Evolutionary conservation across 2,113 vertebrate genomes (phyloP).

Genomic region (Psilopsiagon aurifrons): DNA sequence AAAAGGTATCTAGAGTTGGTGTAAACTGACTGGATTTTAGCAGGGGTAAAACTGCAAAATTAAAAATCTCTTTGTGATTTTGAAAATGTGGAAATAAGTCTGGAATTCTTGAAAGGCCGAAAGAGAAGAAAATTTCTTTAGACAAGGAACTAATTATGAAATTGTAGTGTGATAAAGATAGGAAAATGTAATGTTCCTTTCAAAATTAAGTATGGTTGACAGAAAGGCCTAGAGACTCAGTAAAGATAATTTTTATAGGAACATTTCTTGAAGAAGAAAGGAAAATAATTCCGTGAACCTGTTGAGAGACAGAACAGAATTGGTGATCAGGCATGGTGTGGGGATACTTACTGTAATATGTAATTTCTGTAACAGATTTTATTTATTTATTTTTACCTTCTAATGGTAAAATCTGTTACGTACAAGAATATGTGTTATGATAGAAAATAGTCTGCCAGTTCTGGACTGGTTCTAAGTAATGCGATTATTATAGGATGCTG

Average conservation of each 20-base stretch:
- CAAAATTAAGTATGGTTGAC: background rate
- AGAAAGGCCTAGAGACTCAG: background rate
- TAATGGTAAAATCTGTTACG: background rate
- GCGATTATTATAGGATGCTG: background rate
- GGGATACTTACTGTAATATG: background rate
- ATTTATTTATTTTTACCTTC: background rate
- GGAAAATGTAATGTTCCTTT: background rate
- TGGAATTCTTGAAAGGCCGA: background rate
- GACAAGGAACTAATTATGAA: background rate
- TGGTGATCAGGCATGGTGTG: background rate
- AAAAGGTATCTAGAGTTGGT: background rate
- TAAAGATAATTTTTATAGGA: background rate
- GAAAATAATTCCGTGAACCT: background rate
- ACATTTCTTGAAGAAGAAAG: background rate
- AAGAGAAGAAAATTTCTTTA: background rate
- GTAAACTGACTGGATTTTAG: background rate
- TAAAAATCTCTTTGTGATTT: background rate
- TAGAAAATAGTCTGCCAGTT: background rate
- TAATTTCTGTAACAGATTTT: background rate
- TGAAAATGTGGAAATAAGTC: background rate
- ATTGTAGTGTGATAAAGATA: background rate
- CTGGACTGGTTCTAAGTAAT: background rate
- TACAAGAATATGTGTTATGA: background rate
- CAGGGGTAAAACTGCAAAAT: background rate
- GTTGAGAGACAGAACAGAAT: background rate